Base-by-base conservation (phyloP, 2,888 invertebrate species). In the Sphaerophoria taeniata region DNA sequence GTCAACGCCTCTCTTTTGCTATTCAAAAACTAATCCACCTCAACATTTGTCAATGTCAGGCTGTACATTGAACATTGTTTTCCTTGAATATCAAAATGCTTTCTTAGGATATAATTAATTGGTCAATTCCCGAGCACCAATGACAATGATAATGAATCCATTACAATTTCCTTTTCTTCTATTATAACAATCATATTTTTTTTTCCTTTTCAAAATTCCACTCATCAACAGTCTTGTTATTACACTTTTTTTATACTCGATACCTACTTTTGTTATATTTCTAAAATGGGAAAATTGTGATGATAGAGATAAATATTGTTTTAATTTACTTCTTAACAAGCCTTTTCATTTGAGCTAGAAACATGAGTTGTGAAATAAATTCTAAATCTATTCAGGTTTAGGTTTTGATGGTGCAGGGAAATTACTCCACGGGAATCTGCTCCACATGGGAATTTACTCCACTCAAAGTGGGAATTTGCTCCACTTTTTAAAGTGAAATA, bases 101-200 rank as follows among this genome's bases (percentile, higher is more conserved):
- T 58, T 60, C 43, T 43, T n/a, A 12, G 56, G 5, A 12, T 58
- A 65, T 49, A 79, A 53, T 31, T 34, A 73, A 65, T 45, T 65
- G n/a, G 45, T 72, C n/a, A 60, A 16, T 31, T 73, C 67, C 12
- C 47, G 12, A 6, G n/a, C 36, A 79, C 73, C 14, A 79, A 61
- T 55, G 67, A 73, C 55, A 73, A 36, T 75, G 75, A 75, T 75
- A 80, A 80, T 80, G 74, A 80, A 61, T 75, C 80, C 75, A 80
- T 75, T 75, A 70, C 53, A 43, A 60, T 60, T 79, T 73, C 16
- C 51, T 71, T 56, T 67, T 43, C 49, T 58, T 55, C 39, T 63
- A 63, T 80, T 56, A 53, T 49, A 16, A 45, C 53, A 49, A 24
- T 65, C 43, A 6, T 39, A 43, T 24, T 39, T 24, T 58, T 51